Evolutionary conservation across 2,888 invertebrate genomes (phyloP), one percentile per base, ranked within the genome.

Genomic region (Thymelicus acteon): DNA sequence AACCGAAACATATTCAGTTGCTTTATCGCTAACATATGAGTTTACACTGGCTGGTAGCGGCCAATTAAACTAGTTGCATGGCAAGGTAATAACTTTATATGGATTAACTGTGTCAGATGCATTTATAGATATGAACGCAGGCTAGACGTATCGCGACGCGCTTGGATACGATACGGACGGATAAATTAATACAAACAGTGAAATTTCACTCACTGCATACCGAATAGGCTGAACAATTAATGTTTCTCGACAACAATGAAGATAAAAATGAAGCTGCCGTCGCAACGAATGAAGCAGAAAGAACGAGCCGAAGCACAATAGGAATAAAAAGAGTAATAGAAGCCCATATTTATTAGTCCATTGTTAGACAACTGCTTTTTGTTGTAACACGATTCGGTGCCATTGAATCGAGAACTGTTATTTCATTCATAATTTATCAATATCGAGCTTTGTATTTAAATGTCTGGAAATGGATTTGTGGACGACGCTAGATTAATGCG

Each of bases 391-490:
- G 85, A 86, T 82, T 81, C 84, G 82, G 78, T 81, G 81, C 85
- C 82, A 85, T 84, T 81, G 82, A 82, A 82, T 82, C 75, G 77
- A 83, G 85, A 72, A 87, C 87, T 85, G 86, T 89, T 88, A 87
- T 87, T 88, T 85, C 87, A 89, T 91, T 91, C 86, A 89, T 88
- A 89, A 92, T 91, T 90, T 91, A 92, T 92, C 88, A 90, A 79
- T 85, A 88, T 88, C 84, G 83, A 82, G 85, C 86, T 91, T 91
- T 91, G 90, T 90, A 88, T 91, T 91, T 88, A 87, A 89, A 90
- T 88, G 85, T 84, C 82, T 85, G 79, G 82, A 84, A 87, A 87
- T 83, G 83, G 82, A 82, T 85, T 85, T 84, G 81, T 85, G 84
- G 86, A 86, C 82, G 80, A 80, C 58, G 83, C 75, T 71, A 78